Conservation (phyloP, 2,113 vertebrate species). For the Dromiciops gliroides region DNA sequence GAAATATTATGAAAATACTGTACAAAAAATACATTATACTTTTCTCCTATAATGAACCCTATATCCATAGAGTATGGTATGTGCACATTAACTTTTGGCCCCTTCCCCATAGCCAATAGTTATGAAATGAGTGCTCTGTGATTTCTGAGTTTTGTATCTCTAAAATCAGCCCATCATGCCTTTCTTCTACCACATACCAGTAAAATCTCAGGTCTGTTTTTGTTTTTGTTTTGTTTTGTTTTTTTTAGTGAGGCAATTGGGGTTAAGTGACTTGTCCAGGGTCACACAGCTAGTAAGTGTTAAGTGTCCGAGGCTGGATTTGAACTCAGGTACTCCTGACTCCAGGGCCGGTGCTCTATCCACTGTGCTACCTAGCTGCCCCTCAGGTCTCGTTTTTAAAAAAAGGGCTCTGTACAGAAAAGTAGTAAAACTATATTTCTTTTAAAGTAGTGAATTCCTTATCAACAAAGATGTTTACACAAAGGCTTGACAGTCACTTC, state of each 20-base stretch:
- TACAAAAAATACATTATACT: not conserved
- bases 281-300: no score
- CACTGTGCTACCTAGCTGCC: no score
- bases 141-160: not conserved
- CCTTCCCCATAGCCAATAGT: not conserved
- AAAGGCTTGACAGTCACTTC: not conserved
- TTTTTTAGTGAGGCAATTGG: no score
- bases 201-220: no score
- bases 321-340: no score
- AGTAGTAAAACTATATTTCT: not conserved
- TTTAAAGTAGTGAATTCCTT: not conserved
- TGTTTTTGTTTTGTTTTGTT: no score
- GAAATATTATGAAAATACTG: not conserved
- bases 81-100: not conserved
- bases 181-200: not conserved
- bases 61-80: not conserved
- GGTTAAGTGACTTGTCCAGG: no score
- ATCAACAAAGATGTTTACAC: not conserved
- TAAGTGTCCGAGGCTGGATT: no score
- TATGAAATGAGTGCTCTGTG: not conserved
- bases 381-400: not conserved
- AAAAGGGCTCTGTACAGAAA: not conserved
- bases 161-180: not conserved
- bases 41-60: not conserved
- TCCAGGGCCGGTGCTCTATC: no score